phyloP scores from a whole-genome alignment of 2,888 invertebrate species.

The Drosophila anomalata region DNA sequence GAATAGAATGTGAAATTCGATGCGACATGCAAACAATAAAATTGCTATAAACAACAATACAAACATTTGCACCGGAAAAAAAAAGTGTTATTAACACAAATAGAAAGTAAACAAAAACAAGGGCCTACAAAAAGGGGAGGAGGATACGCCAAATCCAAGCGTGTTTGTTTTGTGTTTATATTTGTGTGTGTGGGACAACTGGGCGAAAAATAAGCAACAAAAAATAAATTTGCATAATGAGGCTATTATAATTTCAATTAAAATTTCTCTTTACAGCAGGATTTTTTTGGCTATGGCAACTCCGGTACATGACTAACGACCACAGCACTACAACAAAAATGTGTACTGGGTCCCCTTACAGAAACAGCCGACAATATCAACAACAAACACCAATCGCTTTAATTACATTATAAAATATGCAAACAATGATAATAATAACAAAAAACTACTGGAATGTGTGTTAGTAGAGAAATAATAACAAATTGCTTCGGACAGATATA shows the following conservation, averaged over 20 bases:
- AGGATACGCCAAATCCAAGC: slow-evolving; percentile 27
- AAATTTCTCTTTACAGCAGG: slow-evolving; percentile 47
- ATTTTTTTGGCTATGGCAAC: slow-evolving; percentile 29
- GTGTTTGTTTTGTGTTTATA: slow-evolving; percentile 37
- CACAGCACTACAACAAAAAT: slow-evolving; percentile 34
- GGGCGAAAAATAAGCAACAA: slow-evolving; percentile 53
- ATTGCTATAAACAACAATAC: slow-evolving; percentile 49
- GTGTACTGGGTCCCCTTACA: slow-evolving; percentile 15
- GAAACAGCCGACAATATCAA: slow-evolving; percentile 8
- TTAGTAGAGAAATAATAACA: slow-evolving; percentile 6
- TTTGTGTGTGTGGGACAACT: slow-evolving; percentile 7
- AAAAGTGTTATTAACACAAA: slow-evolving; percentile 52
- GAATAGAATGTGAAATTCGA: slow-evolving; percentile 40
- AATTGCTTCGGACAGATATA: slow-evolving; percentile 1
- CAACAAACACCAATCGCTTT: slow-evolving; percentile 44
- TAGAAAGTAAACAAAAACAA: slow-evolving; percentile 49
- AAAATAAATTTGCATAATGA: slow-evolving; percentile 70
- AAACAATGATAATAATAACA: slow-evolving; percentile 27
- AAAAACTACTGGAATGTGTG: slow-evolving; percentile 8
- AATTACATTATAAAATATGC: slow-evolving; percentile 61
- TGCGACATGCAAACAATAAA: slow-evolving; percentile 53
- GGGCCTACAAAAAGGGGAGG: background rate
- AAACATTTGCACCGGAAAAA: slow-evolving; percentile 17
- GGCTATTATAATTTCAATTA: slow-evolving; percentile 79
- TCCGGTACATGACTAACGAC: slow-evolving; percentile 56